A percentile compares a stretch with the other conserved stretches of the same genome.
These are phyloP conservation scores for Blennius ocellaris DNA, from an alignment of 2,113 vertebrate genomes.

Conservation along the genomic window DNA sequence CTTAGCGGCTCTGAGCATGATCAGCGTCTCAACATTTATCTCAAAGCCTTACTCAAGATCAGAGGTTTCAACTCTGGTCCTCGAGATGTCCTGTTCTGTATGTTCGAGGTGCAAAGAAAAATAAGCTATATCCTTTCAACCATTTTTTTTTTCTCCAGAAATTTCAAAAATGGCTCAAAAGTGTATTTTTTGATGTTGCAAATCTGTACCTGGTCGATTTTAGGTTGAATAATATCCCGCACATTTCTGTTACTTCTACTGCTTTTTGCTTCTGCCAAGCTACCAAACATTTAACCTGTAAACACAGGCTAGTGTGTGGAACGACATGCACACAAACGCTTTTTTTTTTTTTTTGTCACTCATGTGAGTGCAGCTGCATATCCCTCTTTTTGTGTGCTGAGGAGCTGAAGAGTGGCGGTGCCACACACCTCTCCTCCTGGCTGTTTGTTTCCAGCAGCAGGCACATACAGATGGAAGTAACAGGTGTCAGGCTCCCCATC, in stretches of 20 bases:
- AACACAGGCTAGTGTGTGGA: neutral
- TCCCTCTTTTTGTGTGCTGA: slow-evolving; percentile 3
- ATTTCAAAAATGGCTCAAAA: too few relatives aligned
- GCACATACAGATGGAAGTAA: slow-evolving; percentile 44
- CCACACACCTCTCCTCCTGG: slow-evolving; percentile 23
- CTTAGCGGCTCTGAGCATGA: too few relatives aligned
- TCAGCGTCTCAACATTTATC: too few relatives aligned
- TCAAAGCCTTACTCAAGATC: too few relatives aligned
- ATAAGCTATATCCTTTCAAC: too few relatives aligned
- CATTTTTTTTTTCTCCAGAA: too few relatives aligned
- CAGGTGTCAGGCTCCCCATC: slow-evolving; percentile 36
- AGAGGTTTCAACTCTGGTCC: too few relatives aligned
- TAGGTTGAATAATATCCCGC: neutral
- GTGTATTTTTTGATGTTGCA: too few relatives aligned
- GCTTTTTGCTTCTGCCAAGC: neutral
- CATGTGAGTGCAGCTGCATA: neutral
- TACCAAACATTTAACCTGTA: slow-evolving; percentile 21
- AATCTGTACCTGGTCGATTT: neutral
- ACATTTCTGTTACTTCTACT: slow-evolving; percentile 1
- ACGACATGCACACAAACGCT: neutral
- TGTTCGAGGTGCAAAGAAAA: too few relatives aligned
- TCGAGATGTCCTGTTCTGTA: too few relatives aligned
- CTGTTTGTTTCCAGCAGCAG: slow-evolving; percentile 48
- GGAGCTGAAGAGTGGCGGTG: slow-evolving; percentile 2
- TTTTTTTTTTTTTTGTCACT: neutral